Evolutionary conservation across 1,140 invertebrate genomes (phyloP), one percentile per base, ranked within the genome.

Genomic region (Euwallacea fornicatus): DNA sequence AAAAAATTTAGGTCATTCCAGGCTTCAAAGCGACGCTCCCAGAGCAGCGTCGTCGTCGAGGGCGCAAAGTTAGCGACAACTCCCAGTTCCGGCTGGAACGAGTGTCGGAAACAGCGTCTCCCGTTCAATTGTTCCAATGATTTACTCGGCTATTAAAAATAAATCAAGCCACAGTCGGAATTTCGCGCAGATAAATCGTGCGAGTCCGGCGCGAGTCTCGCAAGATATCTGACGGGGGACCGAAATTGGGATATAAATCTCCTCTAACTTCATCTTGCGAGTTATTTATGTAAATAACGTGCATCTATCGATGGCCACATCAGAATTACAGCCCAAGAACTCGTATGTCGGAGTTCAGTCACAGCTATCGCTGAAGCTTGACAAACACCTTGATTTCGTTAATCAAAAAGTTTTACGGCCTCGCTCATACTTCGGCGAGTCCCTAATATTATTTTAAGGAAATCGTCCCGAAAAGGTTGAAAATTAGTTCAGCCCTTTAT

Each of bases 111-210:
- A 43, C 64, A 66, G 64, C 64, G 64, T 66, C 64, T 66, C 50
- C 53, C 33, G 59, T 56, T 66, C 64, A 66, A 66, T 66, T 66
- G 64, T 66, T 66, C 64, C 47, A 66, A 66, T 66, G 64, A 66
- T 66, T 66, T 66, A 66, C 64, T 66, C 64, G 21, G 64, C 64
- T 55, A 66, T 66, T 66, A 66, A 55, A 66, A 66, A 66, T 66
- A 66, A 66, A 66, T 66, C 64, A 66, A 66, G 64, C 64, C 47
- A 55, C 62, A 46, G 64, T 66, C 64, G 64, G 64, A 66, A 66
- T 66, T 66, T 66, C 33, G 47, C 64, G 50, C 16, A 55, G 64
- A 66, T 66, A 66, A 66, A 66, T 66, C 64, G 46, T 42, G 53
- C 16, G 50, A 66, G 66, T 58, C 58, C 55, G 55, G 42, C 66